Percentiles rank a stretch among this genome's conserved stretches.
These are phyloP conservation scores for Epizoanthus illoricatus DNA, from an alignment of 92 coral and sea anemone genomes.

Conservation along the genomic window DNA sequence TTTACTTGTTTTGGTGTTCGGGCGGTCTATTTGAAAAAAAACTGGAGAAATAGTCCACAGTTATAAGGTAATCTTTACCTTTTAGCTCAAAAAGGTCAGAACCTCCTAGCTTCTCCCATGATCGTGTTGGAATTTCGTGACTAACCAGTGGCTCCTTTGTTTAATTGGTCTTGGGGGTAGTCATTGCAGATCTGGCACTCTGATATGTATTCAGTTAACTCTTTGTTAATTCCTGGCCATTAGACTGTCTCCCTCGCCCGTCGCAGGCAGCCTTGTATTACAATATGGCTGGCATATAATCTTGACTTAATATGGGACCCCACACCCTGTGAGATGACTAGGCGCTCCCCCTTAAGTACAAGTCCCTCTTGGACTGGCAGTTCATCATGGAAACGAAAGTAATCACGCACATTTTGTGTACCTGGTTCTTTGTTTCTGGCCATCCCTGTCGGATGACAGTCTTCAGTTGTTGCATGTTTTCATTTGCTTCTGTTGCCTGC, in stretches of 20 bases:
- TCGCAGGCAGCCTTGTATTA: slow-evolving; percentile 21
- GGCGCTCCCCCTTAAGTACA: slow-evolving; percentile 12
- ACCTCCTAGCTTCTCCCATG: slow-evolving; percentile 50
- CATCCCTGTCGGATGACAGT: slow-evolving; percentile 37
- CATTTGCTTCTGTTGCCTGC: slow-evolving; percentile 41
- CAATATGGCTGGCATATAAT: slow-evolving; percentile 18
- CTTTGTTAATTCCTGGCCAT: slow-evolving; percentile 22
- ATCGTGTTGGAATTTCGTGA: slow-evolving; percentile 46
- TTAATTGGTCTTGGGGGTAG: slow-evolving; percentile 44
- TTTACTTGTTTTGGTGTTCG: slow-evolving; percentile 36
- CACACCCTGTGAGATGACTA: not conserved
- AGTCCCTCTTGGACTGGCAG: slow-evolving; percentile 30
- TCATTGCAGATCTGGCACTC: slow-evolving; percentile 44
- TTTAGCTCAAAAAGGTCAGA: slow-evolving; percentile 50
- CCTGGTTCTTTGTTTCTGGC: slow-evolving; percentile 44
- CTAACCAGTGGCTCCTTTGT: slow-evolving; percentile 52
- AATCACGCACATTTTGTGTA: slow-evolving; percentile 7
- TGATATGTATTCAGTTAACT: slow-evolving; percentile 17
- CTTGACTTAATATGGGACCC: not conserved
- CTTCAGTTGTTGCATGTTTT: slow-evolving; percentile 35
- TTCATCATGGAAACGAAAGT: slow-evolving; percentile 49
- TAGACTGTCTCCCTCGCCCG: slow-evolving; percentile 28
- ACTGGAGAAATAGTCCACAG: slow-evolving; percentile 41
- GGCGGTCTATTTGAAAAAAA: slow-evolving; percentile 39
- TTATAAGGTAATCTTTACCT: slow-evolving; percentile 46